Percentiles rank a stretch among this genome's conserved stretches.
These are phyloP conservation scores for Hypena proboscidalis DNA, from an alignment of 2,888 invertebrate species.

Conservation along the genomic window DNA sequence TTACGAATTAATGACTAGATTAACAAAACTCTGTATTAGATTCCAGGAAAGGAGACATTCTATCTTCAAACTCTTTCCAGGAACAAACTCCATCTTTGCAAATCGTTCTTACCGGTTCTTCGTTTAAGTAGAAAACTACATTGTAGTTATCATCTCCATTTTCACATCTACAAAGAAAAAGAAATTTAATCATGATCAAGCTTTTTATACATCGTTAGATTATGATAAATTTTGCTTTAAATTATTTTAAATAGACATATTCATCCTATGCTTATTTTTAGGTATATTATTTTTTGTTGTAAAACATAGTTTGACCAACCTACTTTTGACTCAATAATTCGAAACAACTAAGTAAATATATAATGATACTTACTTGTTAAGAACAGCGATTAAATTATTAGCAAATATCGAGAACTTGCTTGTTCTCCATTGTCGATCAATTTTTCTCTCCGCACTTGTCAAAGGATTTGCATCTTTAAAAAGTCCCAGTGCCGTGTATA, in stretches of 20 bases:
- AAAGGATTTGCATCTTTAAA: conserved; percentile 86
- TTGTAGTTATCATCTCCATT: conserved; percentile 56
- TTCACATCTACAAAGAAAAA: conserved; percentile 55
- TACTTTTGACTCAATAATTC: too few relatives aligned
- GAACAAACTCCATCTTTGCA: conserved; percentile 69
- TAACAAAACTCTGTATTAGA: conserved; percentile 58
- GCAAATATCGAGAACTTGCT: conserved; percentile 89
- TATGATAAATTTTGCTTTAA: too few relatives aligned
- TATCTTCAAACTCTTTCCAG: conserved; percentile 70
- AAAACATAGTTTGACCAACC: too few relatives aligned
- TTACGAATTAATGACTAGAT: background rate
- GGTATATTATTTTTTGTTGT: too few relatives aligned
- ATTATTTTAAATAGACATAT: too few relatives aligned
- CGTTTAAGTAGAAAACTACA: conserved; percentile 71
- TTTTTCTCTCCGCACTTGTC: conserved; percentile 85
- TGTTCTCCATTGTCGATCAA: conserved; percentile 88
- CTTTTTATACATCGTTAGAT: too few relatives aligned
- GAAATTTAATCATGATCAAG: too few relatives aligned
- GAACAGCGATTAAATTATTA: conserved; percentile 89
- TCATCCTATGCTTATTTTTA: too few relatives aligned
- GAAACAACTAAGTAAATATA: too few relatives aligned
- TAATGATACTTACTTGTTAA: conserved; percentile 88
- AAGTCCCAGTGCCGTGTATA: conserved; percentile 87
- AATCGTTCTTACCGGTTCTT: conserved; percentile 65
- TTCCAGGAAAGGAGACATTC: conserved; percentile 56